Base-by-base conservation (phyloP, 2,888 invertebrate species). In the Chaitophorus viminalis region DNA sequence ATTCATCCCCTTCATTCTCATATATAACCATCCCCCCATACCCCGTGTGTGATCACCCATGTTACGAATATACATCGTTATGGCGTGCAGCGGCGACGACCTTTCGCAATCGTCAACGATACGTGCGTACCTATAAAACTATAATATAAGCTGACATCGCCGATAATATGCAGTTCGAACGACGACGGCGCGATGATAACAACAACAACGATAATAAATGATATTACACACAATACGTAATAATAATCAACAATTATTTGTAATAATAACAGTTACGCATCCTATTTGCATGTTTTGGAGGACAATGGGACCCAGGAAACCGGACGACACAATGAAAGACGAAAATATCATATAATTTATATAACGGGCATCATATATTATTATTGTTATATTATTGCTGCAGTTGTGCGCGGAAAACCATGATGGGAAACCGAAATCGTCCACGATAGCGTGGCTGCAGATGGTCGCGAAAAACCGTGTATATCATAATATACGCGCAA, bases 311-410 rank as follows among this genome's bases (percentile, higher is more conserved):
- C 25, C 33, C 17, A 31, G 54, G 39, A 39, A 31, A 60, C 31
- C 21, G 54, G 54, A 46, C 39, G 54, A 86, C 86, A 86, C 86
- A 86, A 87, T 87, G 74, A 87, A 25, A 74, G 72, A 54, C 60
- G 39, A 60, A 54, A 54, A n/a, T 54, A 79, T 36, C 36, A 54
- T 11, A n/a, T n/a, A n/a, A n/a, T n/a, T n/a, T n/a, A n/a, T n/a
- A n/a, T n/a, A n/a, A n/a, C 70, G 70, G 72, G 31, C 25, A 3
- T 17, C 36, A 33, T 36, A 17, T 70, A 78, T 78, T 79, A n/a
- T n/a, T n/a, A n/a, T n/a, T n/a, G n/a, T n/a, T n/a, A n/a, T n/a
- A n/a, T n/a, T n/a, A n/a, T n/a, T n/a, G n/a, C n/a, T n/a, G n/a
- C n/a, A n/a, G 79, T 87, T 79, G 31, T 46, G 17, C 60, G 60